Percentiles rank a stretch among this genome's conserved stretches.
Conservation (phyloP, 2,113 vertebrate species). For the Elanus axillaris region DNA sequence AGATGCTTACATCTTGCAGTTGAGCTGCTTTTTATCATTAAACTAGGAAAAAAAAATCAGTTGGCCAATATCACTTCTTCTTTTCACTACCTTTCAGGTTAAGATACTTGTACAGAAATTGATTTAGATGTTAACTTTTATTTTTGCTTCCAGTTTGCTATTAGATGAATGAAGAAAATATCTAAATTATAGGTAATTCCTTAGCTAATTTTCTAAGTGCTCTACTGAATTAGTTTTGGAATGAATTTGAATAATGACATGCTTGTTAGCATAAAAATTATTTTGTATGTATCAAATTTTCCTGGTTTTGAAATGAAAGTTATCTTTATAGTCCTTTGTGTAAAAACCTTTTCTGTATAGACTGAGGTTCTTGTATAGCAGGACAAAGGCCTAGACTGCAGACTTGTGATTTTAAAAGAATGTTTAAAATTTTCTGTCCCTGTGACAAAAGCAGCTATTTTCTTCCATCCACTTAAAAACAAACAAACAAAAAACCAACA, state of each 20-base stretch:
- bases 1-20: background rate
- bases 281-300: background rate
- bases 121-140: conserved; percentile 7
- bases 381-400: background rate
- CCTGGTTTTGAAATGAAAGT: background rate
- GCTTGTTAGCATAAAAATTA: background rate
- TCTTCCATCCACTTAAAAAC: background rate
- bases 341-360: background rate
- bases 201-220: background rate
- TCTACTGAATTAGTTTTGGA: background rate
- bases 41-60: background rate
- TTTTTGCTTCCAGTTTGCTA: conserved; percentile 43
- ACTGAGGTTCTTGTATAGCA: background rate
- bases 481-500: background rate
- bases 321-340: background rate
- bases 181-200: conserved; percentile 21
- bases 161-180: conserved; percentile 51
- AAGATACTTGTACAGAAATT: background rate
- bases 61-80: background rate
- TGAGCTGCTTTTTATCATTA: background rate
- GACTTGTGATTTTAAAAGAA: background rate
- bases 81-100: background rate
- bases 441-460: background rate
- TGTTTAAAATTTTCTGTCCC: background rate
- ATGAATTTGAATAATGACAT: background rate